Conservation (phyloP, 2,113 vertebrate species). For the Pardalotus punctatus region DNA sequence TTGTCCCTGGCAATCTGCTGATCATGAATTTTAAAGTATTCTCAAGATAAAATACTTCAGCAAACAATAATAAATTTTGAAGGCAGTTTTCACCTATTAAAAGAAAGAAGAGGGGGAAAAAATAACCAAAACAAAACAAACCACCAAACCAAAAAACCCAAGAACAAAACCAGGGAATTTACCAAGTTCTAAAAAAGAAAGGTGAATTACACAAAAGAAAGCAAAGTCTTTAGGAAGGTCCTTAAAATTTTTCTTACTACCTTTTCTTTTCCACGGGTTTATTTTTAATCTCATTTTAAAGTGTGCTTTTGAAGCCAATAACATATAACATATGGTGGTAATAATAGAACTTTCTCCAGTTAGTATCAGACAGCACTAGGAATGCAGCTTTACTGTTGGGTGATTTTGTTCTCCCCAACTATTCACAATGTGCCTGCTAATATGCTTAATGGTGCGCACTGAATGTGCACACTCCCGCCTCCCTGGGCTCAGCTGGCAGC, state of each 20-base stretch:
- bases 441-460: accelerated
- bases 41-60: neutral
- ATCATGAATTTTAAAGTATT: neutral
- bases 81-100: neutral
- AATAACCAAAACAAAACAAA: accelerated
- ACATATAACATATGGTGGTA: neutral
- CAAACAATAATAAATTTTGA: neutral
- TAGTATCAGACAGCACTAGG: neutral
- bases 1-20: constrained; percentile 1
- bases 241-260: neutral
- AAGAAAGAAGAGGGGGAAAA: neutral
- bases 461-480: neutral
- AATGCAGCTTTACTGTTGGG: neutral
- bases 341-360: neutral
- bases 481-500: neutral
- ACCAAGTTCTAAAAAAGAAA: neutral
- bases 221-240: neutral
- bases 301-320: neutral
- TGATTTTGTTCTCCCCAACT: neutral
- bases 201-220: neutral
- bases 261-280: neutral
- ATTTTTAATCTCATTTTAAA: neutral
- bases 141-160: neutral
- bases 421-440: neutral
- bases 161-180: neutral